These are phyloP conservation scores for Phylloscopus trochiloides DNA, from an alignment of 2,113 vertebrate genomes.

Conservation along the genomic window DNA sequence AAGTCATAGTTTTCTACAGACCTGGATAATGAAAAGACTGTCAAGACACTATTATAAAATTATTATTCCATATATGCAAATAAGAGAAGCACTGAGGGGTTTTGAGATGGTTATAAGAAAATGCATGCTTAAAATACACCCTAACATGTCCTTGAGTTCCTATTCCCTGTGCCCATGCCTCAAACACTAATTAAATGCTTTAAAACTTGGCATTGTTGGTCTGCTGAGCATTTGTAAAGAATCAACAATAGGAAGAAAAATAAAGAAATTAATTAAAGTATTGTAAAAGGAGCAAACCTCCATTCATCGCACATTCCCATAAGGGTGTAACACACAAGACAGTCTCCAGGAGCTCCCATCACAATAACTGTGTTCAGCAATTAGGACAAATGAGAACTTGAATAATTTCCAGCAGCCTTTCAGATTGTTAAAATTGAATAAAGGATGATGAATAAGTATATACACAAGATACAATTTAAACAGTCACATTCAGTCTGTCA, in stretches of 20 bases:
- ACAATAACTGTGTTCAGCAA: not conserved
- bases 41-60: not conserved
- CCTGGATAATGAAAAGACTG: not conserved
- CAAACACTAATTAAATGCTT: not conserved
- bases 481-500: not conserved
- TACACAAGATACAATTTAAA: not conserved
- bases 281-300: not conserved
- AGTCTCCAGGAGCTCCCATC: not conserved
- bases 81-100: not conserved
- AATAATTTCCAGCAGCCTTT: not conserved
- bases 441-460: not conserved
- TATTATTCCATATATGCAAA: not conserved
- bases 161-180: not conserved
- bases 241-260: not conserved
- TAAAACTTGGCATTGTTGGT: not conserved
- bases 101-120: not conserved
- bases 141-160: not conserved
- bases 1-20: not conserved
- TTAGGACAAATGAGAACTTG: not conserved
- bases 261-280: not conserved
- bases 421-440: not conserved
- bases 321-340: not conserved
- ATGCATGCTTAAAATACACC: not conserved
- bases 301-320: not conserved
- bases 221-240: not conserved